Percentiles rank a stretch among this genome's conserved stretches.
Conservation (phyloP, 1,140 invertebrate species). For the Bombus huntii region DNA sequence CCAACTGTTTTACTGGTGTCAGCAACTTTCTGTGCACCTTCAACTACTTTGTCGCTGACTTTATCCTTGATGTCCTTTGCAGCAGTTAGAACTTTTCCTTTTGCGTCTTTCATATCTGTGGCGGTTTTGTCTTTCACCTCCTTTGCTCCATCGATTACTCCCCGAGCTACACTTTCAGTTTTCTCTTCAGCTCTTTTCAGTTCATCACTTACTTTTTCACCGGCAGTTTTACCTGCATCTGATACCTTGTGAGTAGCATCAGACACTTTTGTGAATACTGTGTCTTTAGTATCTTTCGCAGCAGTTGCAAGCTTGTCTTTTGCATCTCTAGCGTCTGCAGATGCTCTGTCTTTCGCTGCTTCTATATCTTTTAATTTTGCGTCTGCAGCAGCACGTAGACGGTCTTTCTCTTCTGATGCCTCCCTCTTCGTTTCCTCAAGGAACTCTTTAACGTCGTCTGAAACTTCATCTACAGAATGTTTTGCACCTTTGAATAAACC, state of each 20-base stretch:
- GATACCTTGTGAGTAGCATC: constrained; percentile 19
- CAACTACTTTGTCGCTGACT: constrained; percentile 28
- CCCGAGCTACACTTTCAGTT: not conserved
- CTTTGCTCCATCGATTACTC: not conserved
- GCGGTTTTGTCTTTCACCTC: constrained; percentile 53
- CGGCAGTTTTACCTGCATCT: constrained; percentile 27
- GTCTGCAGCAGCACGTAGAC: constrained; percentile 30
- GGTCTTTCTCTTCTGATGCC: constrained; percentile 56
- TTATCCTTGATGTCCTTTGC: constrained; percentile 50
- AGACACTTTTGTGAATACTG: not conserved
- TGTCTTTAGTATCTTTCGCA: constrained; percentile 22
- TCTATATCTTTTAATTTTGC: constrained; percentile 8
- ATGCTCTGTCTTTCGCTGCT: constrained; percentile 18
- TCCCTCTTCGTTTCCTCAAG: constrained; percentile 66
- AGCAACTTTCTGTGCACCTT: constrained; percentile 39
- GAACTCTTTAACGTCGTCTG: constrained; percentile 67
- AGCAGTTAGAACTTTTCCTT: constrained; percentile 40
- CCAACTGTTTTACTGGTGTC: constrained; percentile 19
- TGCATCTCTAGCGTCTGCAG: not conserved
- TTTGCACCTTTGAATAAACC: constrained; percentile 69
- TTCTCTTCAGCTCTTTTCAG: constrained; percentile 23
- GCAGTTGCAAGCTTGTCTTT: constrained; percentile 3
- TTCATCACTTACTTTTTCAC: constrained; percentile 32
- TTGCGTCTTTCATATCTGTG: constrained; percentile 21
- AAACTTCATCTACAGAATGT: constrained; percentile 62